Percentiles rank a stretch among this genome's conserved stretches.
Evolutionary conservation across 2,888 invertebrate species (phyloP).

Genomic region (Alitta virens): DNA sequence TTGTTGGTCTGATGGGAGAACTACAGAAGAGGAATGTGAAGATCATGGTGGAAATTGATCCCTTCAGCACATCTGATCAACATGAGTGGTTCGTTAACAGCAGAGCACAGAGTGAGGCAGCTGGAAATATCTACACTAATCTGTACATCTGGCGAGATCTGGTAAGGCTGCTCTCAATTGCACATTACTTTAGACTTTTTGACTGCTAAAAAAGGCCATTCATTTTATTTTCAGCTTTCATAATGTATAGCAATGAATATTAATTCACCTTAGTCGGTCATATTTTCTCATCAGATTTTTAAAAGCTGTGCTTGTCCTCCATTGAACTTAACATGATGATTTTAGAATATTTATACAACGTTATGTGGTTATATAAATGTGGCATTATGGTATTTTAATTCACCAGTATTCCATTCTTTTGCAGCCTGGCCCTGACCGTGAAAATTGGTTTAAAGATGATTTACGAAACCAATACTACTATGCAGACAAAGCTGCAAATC

Average conservation of each 20-base stretch:
- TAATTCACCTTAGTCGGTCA: too few species aligned
- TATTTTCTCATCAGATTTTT: too few species aligned
- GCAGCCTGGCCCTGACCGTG: constrained; percentile 3
- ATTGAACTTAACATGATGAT: too few species aligned
- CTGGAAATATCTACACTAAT: constrained; percentile 5
- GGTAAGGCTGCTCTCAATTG: background rate
- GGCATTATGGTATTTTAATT: too few species aligned
- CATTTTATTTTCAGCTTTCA: too few species aligned
- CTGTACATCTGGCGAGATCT: constrained; percentile 18
- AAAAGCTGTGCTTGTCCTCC: too few species aligned
- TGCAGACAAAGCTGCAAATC: background rate
- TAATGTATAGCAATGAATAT: too few species aligned
- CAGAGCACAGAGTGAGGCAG: background rate
- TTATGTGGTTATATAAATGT: too few species aligned
- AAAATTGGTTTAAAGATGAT: background rate
- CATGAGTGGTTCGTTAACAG: constrained; percentile 22
- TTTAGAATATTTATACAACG: too few species aligned
- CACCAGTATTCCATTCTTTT: background rate
- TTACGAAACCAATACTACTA: constrained; percentile 13
- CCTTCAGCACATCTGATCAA: constrained; percentile 8
- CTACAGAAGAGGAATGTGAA: constrained; percentile 7
- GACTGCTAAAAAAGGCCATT: too few species aligned
- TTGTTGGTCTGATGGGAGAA: constrained; percentile 1
- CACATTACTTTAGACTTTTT: too few species aligned
- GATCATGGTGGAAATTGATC: constrained; percentile 9